These are phyloP conservation scores for Lordiphosa clarofinis DNA, from an alignment of 1,140 invertebrate genomes.

Conservation along the genomic window DNA sequence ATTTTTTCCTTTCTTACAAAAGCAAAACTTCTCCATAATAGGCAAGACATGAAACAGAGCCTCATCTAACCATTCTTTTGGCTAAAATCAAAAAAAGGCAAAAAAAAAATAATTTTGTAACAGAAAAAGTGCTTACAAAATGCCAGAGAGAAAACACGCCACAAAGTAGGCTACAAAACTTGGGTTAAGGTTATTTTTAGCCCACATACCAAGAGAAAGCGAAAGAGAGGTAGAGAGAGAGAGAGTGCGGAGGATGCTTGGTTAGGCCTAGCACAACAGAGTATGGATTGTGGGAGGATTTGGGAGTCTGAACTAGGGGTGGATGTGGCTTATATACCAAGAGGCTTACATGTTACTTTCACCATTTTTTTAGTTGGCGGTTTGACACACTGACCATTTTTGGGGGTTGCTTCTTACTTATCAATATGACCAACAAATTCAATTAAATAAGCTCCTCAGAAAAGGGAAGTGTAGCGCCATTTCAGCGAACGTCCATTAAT, in stretches of 20 bases:
- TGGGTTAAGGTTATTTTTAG: slow-evolving; percentile 62
- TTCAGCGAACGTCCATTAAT: slow-evolving; percentile 67
- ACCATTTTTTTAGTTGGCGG: slow-evolving; percentile 12
- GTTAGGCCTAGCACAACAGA: slow-evolving; percentile 66
- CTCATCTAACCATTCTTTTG: slow-evolving; percentile 7
- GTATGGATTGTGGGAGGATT: slow-evolving; percentile 35
- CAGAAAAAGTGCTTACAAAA: slow-evolving; percentile 21
- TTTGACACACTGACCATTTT: slow-evolving; percentile 73
- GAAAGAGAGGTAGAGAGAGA: neutral
- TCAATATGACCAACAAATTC: slow-evolving; percentile 50
- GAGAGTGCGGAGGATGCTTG: neutral
- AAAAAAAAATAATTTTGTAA: slow-evolving; percentile 7
- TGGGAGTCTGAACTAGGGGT: slow-evolving; percentile 11
- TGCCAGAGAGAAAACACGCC: slow-evolving; percentile 9
- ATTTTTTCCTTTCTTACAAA: neutral
- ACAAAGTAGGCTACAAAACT: slow-evolving; percentile 14
- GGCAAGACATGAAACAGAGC: neutral
- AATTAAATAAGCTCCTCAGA: slow-evolving; percentile 30
- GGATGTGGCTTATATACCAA: slow-evolving; percentile 11
- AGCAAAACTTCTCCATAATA: slow-evolving; percentile 14
- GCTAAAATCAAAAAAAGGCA: slow-evolving; percentile 3
- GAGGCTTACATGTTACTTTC: slow-evolving; percentile 20
- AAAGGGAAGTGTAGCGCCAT: slow-evolving; percentile 28
- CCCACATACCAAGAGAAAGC: slow-evolving; percentile 20
- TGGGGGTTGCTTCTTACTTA: slow-evolving; percentile 24